Conservation (phyloP, 2,113 vertebrate genomes). For the Pedetes capensis region DNA sequence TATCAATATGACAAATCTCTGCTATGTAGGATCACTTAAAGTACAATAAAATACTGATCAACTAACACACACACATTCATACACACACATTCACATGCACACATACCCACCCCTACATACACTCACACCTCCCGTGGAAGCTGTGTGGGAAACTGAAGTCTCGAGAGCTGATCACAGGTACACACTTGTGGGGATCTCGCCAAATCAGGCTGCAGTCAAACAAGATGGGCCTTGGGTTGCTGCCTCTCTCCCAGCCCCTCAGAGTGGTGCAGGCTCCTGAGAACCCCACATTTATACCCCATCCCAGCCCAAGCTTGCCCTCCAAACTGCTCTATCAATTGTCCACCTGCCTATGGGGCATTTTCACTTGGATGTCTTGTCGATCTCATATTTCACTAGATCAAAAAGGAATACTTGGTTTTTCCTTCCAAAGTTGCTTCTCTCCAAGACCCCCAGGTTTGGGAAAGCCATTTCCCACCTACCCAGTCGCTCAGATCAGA, state of each 20-base stretch:
- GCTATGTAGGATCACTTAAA: neutral
- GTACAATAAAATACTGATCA: neutral
- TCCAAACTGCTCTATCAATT: accelerated
- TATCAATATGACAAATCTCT: neutral
- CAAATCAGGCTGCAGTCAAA: neutral
- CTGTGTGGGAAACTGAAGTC: neutral
- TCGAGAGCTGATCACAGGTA: neutral
- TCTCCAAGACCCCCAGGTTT: neutral
- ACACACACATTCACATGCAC: accelerated
- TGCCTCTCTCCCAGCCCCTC: neutral
- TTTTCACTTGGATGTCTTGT: neutral
- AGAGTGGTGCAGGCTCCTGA: neutral
- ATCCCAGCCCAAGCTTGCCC: neutral
- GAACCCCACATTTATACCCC: neutral
- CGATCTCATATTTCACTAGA: neutral
- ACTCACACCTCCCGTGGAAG: too few relatives aligned
- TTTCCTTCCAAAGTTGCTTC: neutral
- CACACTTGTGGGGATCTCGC: neutral
- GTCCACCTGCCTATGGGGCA: neutral
- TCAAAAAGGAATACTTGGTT: neutral
- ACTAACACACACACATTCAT: neutral
- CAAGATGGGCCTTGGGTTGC: accelerated
- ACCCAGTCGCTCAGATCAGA: neutral
- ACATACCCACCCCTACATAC: neutral
- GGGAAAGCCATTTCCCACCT: neutral